Evolutionary conservation across 64 coral and sea anemone genomes (phyloP), one percentile per base, ranked within the genome.

Genomic region (Anthopleura sola): DNA sequence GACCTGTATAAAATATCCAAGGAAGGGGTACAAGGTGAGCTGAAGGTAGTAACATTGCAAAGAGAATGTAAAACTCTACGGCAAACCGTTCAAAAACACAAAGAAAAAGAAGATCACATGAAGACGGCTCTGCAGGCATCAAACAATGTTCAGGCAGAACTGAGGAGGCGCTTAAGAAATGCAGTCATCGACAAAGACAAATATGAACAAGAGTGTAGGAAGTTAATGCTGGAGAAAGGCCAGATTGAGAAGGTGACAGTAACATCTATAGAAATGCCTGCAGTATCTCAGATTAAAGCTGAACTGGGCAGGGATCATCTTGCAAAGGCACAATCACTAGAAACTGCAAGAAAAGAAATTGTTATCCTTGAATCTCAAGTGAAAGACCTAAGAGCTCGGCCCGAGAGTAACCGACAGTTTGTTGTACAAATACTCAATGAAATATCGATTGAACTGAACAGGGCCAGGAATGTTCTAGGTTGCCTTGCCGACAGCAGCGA

Each of bases 301-400:
- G 21, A 24, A 19, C 44, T 38, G 81, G 50, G 32, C 37, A 38
- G 18, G 3, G 44, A 28, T 36, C 39, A 49, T 14, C 81, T 84
- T 37, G 47, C 26, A 44, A 60, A 55, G n/a, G 84, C 80, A 14
- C 53, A 51, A 53, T 87, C 88, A 26, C 78, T 88, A 18, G 86
- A 87, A 69, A 91, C 47, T 58, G 93, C 93, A 16, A 81, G 83
- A 18, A 95, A 91, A 88, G 88, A 95, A 68, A 88, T 95, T 69
- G 77, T 85, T 28, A 87, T 68, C 32, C 76, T 95, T 26, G 93
- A 95, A 40, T 77, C 81, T 23, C 86, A 88, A 17, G 90, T 81
- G 53, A 85, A 95, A 38, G 89, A 95, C 37, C 48, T 95, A 31
- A 40, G 88, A 68, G 34, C 62, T 55, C 56, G 83, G 86, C 33